Base-by-base conservation (phyloP, 2,113 vertebrate genomes). In the Lota lota region DNA sequence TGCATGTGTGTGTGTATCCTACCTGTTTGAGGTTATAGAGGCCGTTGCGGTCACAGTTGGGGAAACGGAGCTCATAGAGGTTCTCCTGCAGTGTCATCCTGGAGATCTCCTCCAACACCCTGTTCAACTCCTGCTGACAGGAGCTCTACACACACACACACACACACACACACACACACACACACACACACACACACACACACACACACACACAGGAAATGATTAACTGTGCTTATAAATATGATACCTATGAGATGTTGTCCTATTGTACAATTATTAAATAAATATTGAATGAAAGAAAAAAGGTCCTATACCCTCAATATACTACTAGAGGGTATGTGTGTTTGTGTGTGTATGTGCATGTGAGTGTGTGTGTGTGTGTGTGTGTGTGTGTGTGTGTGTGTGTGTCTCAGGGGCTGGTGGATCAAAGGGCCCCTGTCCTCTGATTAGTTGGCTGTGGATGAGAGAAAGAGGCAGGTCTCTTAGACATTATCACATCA, bases 1-100 rank as follows among this genome's bases (percentile, higher is more conserved):
- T n/a, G n/a, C n/a, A 15, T 22, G 19, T 24, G 58, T 22, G 7
- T 20, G 7, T 24, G 4, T 17, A n/a, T 7, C 84, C 91, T 86
- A 94, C 96, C 95, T 99, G 96, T 82, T 99, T 99, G 77, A 95
- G 91, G 85, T 99, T 98, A 88, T 97, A 99, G 58, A 94, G 87
- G 73, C 96, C 96, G 0, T 92, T 87, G 78, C 91, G 94, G 93
- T 98, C 96, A n/a, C 97, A 99, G 91, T 99, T 99, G 72, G 97
- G 97, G 83, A 99, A 97, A 51, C 95, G 95, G 78, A 99, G 90
- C 61, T 90, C 91, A 21, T 98, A 98, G 58, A 99, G 94, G 71
- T 97, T 93, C 78, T 98, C 97, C 0, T 93, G 93, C 36, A 97
- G 89, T 67, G 93, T 91, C 92, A 98, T 96, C 78, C 90, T 94